A percentile compares a stretch with the other conserved stretches of the same genome.
phyloP scores from a whole-genome alignment of 1,140 invertebrate species.

The Drosophila sulfurigaster region DNA sequence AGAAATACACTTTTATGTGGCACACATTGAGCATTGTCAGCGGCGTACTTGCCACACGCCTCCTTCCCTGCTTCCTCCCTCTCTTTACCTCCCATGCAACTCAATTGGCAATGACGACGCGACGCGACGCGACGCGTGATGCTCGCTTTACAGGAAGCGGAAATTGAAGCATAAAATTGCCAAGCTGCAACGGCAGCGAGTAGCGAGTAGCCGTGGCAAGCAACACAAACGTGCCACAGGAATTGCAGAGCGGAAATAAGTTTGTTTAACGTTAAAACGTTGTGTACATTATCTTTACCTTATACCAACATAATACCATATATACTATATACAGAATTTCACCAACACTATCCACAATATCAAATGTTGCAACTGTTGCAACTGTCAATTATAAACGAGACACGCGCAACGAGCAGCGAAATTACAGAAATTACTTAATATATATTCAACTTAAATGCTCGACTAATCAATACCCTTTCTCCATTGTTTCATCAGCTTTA shows the following conservation, averaged over 20 bases:
- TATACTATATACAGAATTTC: not conserved
- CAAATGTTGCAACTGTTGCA: constrained; percentile 29
- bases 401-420: constrained; percentile 8
- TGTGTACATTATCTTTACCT: constrained; percentile 45
- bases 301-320: too few species aligned
- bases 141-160: constrained; percentile 68
- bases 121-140: constrained; percentile 43
- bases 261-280: constrained; percentile 48
- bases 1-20: constrained; percentile 29
- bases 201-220: constrained; percentile 12
- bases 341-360: constrained; percentile 29
- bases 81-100: not conserved
- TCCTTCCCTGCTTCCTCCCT: too few species aligned
- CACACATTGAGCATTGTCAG: constrained; percentile 29
- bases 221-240: constrained; percentile 23
- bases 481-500: not conserved
- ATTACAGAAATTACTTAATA: constrained; percentile 14
- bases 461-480: not conserved
- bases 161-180: constrained; percentile 83
- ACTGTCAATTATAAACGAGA: constrained; percentile 35
- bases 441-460: not conserved
- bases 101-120: constrained; percentile 71
- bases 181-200: constrained; percentile 61
- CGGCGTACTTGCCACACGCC: not conserved
- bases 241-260: constrained; percentile 47